These are phyloP conservation scores for Oncorhynchus kisutch DNA, from an alignment of 2,113 vertebrate species.

Conservation along the genomic window DNA sequence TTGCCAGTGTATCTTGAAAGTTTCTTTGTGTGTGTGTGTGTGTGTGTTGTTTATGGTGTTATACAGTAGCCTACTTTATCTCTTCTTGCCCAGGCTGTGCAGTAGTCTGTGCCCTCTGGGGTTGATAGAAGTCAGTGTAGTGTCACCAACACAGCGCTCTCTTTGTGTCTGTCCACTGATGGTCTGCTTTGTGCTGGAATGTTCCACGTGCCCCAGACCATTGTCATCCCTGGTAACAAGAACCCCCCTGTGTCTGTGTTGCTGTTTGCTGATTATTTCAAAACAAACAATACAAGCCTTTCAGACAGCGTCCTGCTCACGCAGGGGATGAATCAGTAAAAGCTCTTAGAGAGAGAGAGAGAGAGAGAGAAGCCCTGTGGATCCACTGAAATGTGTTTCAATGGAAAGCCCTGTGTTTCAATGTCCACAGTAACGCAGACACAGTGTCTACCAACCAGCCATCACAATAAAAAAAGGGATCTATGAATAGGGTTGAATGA, in stretches of 20 bases:
- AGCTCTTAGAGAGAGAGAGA: constrained; percentile 33
- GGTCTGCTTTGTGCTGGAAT: constrained; percentile 54
- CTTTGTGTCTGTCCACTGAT: constrained; percentile 51
- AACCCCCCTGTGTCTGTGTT: constrained; percentile 48
- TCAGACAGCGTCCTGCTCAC: constrained; percentile 46
- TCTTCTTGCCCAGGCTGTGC: constrained; percentile 41
- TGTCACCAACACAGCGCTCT: constrained; percentile 49
- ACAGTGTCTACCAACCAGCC: constrained; percentile 54
- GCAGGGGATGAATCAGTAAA: constrained; percentile 43
- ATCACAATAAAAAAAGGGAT: constrained; percentile 50
- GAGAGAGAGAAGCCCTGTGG: constrained; percentile 1
- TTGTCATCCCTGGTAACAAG: constrained; percentile 61
- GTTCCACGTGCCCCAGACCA: constrained; percentile 48
- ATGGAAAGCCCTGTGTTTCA: constrained; percentile 20
- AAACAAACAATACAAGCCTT: constrained; percentile 68
- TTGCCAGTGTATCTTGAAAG: neutral
- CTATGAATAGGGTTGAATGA: constrained; percentile 28
- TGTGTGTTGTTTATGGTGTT: neutral
- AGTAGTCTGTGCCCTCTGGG: constrained; percentile 43
- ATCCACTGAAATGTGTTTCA: constrained; percentile 49
- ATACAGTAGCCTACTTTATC: constrained; percentile 26
- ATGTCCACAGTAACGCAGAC: constrained; percentile 44
- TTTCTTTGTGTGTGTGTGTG: too few species aligned
- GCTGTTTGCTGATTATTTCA: constrained; percentile 69
- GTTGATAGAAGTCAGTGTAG: constrained; percentile 35